phyloP scores from a whole-genome alignment of 2,888 invertebrate genomes.

The Unio delphinus region DNA sequence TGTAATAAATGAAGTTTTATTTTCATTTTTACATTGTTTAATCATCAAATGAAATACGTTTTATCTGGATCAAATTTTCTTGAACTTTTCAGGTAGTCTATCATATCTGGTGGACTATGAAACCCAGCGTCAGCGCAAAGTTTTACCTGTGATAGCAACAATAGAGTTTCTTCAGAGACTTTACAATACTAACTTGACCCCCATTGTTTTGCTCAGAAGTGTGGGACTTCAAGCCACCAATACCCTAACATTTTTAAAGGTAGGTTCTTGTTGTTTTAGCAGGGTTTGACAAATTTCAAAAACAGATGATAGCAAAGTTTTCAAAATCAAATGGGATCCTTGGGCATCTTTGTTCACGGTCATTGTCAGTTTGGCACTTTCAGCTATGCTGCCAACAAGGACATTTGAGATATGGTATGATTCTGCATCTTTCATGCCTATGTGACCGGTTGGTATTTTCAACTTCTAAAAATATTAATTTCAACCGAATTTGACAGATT shows the following conservation, averaged over 20 bases:
- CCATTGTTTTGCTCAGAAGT: slow-evolving; percentile 85
- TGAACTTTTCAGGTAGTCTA: slow-evolving; percentile 76
- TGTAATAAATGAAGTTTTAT: background rate
- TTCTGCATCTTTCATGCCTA: no score
- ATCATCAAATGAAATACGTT: background rate
- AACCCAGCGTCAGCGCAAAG: slow-evolving; percentile 85
- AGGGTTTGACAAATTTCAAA: background rate
- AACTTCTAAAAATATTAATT: no score
- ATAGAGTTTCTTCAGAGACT: slow-evolving; percentile 90
- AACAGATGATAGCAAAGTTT: background rate
- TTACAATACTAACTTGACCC: slow-evolving; percentile 79
- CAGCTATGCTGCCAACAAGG: no score
- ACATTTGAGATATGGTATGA: no score
- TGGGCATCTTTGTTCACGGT: no score
- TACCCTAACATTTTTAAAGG: slow-evolving; percentile 57
- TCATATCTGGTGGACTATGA: slow-evolving; percentile 87
- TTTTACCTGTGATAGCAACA: slow-evolving; percentile 89
- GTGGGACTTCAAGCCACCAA: slow-evolving; percentile 80
- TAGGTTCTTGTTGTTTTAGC: slow-evolving; percentile 11
- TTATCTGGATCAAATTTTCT: background rate
- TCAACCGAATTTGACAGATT: no score
- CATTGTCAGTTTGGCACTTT: no score
- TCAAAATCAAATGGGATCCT: background rate
- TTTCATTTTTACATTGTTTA: background rate
- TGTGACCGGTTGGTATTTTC: no score